Base-by-base conservation (phyloP, 2,113 vertebrate genomes). In the Pseudorhombus dupliciocellatus region DNA sequence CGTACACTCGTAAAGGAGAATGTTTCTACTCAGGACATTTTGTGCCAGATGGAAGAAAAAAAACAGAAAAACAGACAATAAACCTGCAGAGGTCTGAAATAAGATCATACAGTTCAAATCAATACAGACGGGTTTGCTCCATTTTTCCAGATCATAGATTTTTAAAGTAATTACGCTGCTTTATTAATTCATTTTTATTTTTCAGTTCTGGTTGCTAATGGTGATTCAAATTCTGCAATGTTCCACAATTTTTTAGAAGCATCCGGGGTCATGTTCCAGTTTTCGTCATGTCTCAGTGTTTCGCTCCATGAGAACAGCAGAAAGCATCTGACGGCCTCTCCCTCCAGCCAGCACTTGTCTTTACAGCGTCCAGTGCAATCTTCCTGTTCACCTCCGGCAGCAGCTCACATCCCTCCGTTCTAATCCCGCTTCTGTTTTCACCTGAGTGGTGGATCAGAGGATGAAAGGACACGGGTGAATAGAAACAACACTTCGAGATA, bases 361-460 rank as follows among this genome's bases (percentile, higher is more conserved):
- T 14, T 66, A 24, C n/a, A 54, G 1, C 28, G 12, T 16, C 40
- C 9, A 12, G 30, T 21, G 61, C 14, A 20, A 52, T 24, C 26
- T 40, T 66, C 28, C 20, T 42, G 22, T 25, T 4, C 20, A 51
- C 57, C 50, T 62, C 57, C 53, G 26, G 11, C 40, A 12, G 24
- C 0, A 7, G 12, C 5, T 37, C 14, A 4, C 1, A 7, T 18
- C 42, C n/a, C 37, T 18, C 6, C 51, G 57, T 53, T 51, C 52
- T 25, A 56, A 57, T 22, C 37, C 8, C 22, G 20, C 21, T 70
- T 68, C 73, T 42, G 42, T 24, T 63, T 64, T 65, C 74, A 42
- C 52, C 44, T 51, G 9, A 50, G n/a, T 37, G 2, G 60, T 22
- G 26, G 40, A 73, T 21, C 34, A 18, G 46, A n/a, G 21, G 26